These are phyloP conservation scores for Gallinago solitaria DNA, from an alignment of 2,797 vertebrate species.

Conservation along the genomic window DNA sequence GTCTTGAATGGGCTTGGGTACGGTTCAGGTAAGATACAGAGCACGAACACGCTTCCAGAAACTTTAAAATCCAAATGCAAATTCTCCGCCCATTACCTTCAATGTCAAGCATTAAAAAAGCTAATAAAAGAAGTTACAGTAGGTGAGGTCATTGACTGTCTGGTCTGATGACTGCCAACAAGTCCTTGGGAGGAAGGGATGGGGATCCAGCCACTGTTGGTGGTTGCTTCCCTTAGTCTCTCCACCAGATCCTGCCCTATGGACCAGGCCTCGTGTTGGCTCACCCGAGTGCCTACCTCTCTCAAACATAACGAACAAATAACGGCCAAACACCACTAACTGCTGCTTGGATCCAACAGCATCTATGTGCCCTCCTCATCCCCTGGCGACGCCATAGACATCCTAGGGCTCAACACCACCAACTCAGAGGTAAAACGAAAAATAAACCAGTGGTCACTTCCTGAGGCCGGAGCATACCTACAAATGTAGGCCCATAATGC, in stretches of 20 bases:
- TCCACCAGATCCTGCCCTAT: not conserved
- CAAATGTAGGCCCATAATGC: not conserved
- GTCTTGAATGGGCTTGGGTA: not conserved
- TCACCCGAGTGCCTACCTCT: not conserved
- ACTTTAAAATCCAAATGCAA: not conserved
- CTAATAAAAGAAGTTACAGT: not conserved
- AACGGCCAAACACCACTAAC: not conserved
- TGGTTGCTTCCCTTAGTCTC: not conserved
- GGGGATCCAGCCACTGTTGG: not conserved
- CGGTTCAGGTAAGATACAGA: not conserved
- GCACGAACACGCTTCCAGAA: not conserved
- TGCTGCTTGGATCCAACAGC: not conserved
- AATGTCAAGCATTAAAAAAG: not conserved
- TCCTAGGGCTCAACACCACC: not conserved
- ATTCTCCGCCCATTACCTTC: not conserved
- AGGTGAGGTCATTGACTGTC: not conserved
- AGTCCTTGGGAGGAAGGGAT: not conserved
- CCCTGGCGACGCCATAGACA: fast-evolving
- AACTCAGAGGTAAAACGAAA: not conserved
- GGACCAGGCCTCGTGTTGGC: not conserved
- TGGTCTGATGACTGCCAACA: not conserved
- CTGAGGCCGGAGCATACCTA: not conserved
- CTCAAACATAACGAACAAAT: not conserved
- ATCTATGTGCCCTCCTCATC: not conserved
- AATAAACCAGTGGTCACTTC: not conserved